A percentile compares a stretch with the other conserved stretches of the same genome.
Conservation (phyloP, 2,113 vertebrate genomes). For the Cheirogaleus medius region DNA sequence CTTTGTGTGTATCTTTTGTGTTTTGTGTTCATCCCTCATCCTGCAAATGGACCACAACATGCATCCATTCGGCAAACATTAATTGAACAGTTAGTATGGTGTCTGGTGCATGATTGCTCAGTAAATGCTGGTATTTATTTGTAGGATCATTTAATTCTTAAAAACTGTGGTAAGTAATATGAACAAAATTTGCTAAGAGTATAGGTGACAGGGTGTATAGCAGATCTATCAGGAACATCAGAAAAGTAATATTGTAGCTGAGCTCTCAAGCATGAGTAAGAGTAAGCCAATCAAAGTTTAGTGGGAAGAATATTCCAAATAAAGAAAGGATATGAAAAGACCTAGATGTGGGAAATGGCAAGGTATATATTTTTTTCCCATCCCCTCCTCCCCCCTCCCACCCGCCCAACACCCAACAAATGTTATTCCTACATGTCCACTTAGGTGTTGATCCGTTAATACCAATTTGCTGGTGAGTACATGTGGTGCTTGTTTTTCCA, state of each 20-base stretch:
- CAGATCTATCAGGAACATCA: neutral
- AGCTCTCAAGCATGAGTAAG: neutral
- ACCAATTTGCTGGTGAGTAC: too few species aligned
- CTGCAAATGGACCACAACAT: too few species aligned
- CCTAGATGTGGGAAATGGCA: neutral
- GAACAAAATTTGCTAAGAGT: neutral
- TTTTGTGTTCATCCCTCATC: too few species aligned
- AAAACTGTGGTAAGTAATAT: neutral
- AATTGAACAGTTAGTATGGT: neutral
- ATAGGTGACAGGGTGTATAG: neutral
- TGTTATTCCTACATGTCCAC: too few species aligned
- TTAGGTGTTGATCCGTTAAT: too few species aligned
- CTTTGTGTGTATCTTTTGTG: too few species aligned
- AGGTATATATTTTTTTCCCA: too few species aligned
- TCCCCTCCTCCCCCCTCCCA: too few species aligned
- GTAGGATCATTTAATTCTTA: neutral
- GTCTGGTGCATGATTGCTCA: neutral
- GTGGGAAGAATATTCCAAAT: neutral
- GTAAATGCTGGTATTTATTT: neutral
- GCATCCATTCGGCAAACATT: neutral
- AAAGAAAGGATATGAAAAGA: neutral
- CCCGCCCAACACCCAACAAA: too few species aligned
- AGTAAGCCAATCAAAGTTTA: neutral
- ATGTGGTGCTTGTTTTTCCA: too few species aligned
- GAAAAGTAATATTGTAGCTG: neutral